Base-by-base conservation (phyloP, 2,113 vertebrate species). In the Siphamia tubifer region DNA sequence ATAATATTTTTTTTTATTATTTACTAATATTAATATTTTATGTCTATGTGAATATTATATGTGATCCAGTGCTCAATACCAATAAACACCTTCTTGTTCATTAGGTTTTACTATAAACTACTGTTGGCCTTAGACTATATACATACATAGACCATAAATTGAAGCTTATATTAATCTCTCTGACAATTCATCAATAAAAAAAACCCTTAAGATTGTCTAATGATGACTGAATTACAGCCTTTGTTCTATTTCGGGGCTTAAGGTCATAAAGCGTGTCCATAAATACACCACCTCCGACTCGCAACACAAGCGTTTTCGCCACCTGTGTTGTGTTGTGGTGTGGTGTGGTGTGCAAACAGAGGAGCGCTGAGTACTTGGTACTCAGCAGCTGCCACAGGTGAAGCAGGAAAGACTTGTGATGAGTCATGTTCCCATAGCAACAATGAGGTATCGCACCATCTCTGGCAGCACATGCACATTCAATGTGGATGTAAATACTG, bases 371-470 rank as follows among this genome's bases (percentile, higher is more conserved):
- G 80, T 78, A 74, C 72, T 77, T 76, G 82, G 83, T 68, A 49
- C 66, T 68, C 74, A 81, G 79, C 89, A 90, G 89, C 91, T 91
- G 89, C 86, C 81, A 75, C 84, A 87, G 86, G 90, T 90, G 85
- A 48, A 82, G 77, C 71, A 63, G 83, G n/a, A 77, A 83, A 72
- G 83, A 79, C 74, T 70, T 78, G 80, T 28, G 84, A 81, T 92
- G 91, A 91, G 85, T 93, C 87, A 91, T 25, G 83, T 91, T 85
- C 61, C 89, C 89, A 91, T 91, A 80, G 92, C 84, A 91, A 92
- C 88, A 8, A 32, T 63, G 81, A 81, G 82, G 77, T 88, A 87
- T 90, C 83, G 40, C 77, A 80, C 58, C 77, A 87, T 90, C 86
- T 75, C 79, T 82, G 75, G 80, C 74, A 74, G 60, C 63, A 8